Evolutionary conservation across 2,113 vertebrate species (phyloP).

Genomic region (Hoplias malabaricus): DNA sequence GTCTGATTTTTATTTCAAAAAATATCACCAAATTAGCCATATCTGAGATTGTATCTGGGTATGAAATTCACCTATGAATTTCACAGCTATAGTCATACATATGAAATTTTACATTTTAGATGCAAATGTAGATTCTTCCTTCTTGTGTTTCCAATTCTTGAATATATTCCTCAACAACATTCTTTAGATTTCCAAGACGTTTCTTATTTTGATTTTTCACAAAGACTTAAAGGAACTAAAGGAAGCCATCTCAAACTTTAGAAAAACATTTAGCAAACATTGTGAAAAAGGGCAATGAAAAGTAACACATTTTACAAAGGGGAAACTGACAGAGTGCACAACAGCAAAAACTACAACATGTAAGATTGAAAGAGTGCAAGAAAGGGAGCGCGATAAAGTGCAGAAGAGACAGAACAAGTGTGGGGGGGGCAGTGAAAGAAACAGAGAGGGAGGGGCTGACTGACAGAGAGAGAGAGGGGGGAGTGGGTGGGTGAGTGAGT

Average conservation of each 20-base stretch:
- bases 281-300: not conserved
- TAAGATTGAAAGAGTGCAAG: not conserved
- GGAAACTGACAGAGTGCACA: not conserved
- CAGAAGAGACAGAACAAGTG: not conserved
- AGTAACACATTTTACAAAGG: not conserved
- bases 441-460: conserved; percentile 25
- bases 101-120: not conserved
- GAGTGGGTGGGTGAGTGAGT: conserved; percentile 19
- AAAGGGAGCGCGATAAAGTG: not conserved
- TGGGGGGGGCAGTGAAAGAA: conserved; percentile 8
- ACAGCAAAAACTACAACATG: not conserved
- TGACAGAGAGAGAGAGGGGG: conserved; percentile 30
- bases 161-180: not conserved
- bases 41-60: too few species aligned
- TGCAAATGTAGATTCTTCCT: not conserved
- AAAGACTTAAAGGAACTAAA: not conserved
- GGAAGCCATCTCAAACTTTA: not conserved
- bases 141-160: not conserved
- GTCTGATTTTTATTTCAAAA: too few species aligned
- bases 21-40: too few species aligned
- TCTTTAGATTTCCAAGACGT: not conserved
- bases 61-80: too few species aligned
- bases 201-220: not conserved
- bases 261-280: not conserved
- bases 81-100: not conserved